phyloP scores from a whole-genome alignment of 1,140 invertebrate genomes.

The Sitophilus oryzae region DNA sequence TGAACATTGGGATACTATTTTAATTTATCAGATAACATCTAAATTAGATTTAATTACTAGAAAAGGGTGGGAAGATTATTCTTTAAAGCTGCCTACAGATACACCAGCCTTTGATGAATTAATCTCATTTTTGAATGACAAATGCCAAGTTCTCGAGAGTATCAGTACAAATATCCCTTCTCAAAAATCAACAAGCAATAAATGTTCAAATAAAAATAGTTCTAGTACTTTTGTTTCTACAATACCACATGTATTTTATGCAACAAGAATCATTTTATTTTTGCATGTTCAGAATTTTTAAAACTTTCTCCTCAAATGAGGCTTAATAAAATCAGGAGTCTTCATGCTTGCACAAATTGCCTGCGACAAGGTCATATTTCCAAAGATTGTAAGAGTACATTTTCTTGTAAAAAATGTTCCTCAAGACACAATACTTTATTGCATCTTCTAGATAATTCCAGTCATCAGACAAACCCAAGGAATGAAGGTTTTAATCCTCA shows the following conservation, averaged over 20 bases:
- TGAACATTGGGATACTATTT: background rate
- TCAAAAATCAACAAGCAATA: background rate
- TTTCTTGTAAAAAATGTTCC: background rate
- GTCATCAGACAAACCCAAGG: too few species aligned
- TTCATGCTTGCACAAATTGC: conserved; percentile 4
- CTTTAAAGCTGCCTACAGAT: background rate
- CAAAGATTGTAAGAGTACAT: background rate
- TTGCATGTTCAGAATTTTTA: background rate
- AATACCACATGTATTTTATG: conserved; percentile 2
- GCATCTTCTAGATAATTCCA: too few species aligned
- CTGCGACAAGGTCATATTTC: background rate
- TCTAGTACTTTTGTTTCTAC: background rate
- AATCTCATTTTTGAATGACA: background rate
- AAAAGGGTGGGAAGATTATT: conserved; percentile 1
- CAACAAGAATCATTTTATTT: background rate
- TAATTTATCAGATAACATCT: background rate
- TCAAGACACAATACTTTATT: background rate
- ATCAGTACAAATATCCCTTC: background rate
- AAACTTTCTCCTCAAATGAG: background rate
- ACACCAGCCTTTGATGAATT: background rate
- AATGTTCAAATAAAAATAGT: background rate
- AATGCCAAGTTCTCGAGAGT: background rate
- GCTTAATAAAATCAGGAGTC: background rate
- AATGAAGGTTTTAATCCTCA: too few species aligned
- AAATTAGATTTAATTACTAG: background rate